Percentiles rank a stretch among this genome's conserved stretches.
These are phyloP conservation scores for Lamellibrachia luymesi DNA, from an alignment of 1,140 invertebrate genomes.

Conservation along the genomic window DNA sequence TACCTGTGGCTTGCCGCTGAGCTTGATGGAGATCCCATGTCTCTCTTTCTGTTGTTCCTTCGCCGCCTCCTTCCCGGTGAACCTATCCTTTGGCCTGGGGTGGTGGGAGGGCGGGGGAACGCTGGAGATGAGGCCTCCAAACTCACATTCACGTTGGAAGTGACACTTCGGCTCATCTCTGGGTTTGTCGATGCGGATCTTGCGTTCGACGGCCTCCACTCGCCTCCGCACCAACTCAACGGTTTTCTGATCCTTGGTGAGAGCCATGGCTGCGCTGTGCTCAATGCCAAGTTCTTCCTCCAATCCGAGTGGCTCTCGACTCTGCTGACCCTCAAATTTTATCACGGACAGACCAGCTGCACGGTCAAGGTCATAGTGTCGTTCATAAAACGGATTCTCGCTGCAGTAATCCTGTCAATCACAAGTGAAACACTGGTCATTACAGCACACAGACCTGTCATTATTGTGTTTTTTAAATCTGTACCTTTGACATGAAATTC, in stretches of 20 bases:
- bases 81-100: not conserved
- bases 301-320: not conserved
- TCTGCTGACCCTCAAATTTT: not conserved
- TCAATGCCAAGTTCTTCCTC: not conserved
- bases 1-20: not conserved
- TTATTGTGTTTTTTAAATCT: no score
- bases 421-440: not conserved
- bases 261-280: not conserved
- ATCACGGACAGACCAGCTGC: conserved; percentile 32
- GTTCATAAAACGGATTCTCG: conserved; percentile 48
- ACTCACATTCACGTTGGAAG: not conserved
- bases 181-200: not conserved
- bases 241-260: not conserved
- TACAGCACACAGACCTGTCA: not conserved
- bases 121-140: not conserved
- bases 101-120: not conserved
- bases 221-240: not conserved
- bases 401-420: conserved; percentile 41
- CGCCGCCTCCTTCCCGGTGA: not conserved
- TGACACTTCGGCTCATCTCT: not conserved
- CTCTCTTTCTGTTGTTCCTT: not conserved
- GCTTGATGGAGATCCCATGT: not conserved
- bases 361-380: conserved; percentile 40
- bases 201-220: not conserved
- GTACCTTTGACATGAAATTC: no score